These are phyloP conservation scores for Lutjanus argentimaculatus DNA, from an alignment of 2,797 vertebrate genomes.

Conservation along the genomic window DNA sequence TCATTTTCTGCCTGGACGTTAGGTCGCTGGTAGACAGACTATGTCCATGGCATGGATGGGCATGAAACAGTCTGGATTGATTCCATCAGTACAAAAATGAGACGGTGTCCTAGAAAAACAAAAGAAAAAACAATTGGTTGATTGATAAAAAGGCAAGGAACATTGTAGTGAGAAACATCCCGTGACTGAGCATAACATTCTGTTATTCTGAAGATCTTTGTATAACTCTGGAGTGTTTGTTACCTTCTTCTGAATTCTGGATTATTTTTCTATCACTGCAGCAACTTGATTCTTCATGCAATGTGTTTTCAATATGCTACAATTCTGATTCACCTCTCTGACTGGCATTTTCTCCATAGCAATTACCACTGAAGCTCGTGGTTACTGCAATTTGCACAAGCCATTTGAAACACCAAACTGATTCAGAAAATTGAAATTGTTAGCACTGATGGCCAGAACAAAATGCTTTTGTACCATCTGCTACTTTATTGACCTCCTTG, in stretches of 20 bases:
- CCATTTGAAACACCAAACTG: not conserved
- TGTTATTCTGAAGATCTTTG: not conserved
- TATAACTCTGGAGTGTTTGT: not conserved
- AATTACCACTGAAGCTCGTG: not conserved
- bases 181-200: not conserved
- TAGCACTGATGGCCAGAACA: not conserved
- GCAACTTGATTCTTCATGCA: not conserved
- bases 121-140: not conserved
- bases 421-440: not conserved
- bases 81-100: not conserved
- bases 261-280: not conserved
- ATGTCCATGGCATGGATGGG: not conserved
- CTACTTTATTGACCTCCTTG: not conserved
- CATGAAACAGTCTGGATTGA: not conserved
- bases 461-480: not conserved
- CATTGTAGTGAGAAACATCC: not conserved
- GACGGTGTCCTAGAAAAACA: too few species aligned
- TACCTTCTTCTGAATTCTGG: not conserved
- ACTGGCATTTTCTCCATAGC: not conserved
- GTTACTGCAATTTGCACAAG: not conserved
- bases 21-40: not conserved
- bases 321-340: not conserved
- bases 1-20: conserved; percentile 8
- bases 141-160: not conserved
- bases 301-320: conserved; percentile 6